A percentile compares a stretch with the other conserved stretches of the same genome.
Evolutionary conservation across 2,888 invertebrate species (phyloP).

Genomic region (Pantelozetes paolii): DNA sequence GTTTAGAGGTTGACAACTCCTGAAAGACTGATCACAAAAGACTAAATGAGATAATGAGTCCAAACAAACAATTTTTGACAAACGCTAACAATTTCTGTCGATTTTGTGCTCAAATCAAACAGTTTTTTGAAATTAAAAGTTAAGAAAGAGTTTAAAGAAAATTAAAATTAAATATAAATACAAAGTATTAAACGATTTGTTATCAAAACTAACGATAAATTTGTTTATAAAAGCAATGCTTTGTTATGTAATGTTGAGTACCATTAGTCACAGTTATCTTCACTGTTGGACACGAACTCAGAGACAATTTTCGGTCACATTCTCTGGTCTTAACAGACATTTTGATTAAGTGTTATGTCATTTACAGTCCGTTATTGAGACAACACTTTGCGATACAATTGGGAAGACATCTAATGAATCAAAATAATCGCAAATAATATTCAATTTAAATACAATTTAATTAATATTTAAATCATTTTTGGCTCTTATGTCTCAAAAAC

Average conservation of each 20-base stretch:
- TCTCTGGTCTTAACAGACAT: neutral
- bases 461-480: too few species aligned
- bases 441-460: neutral
- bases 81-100: slow-evolving; percentile 29
- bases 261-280: slow-evolving; percentile 18
- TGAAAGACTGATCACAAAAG: slow-evolving; percentile 33
- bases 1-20: slow-evolving; percentile 9
- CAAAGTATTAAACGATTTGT: too few species aligned
- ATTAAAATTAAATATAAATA: neutral
- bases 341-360: neutral
- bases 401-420: slow-evolving; percentile 4
- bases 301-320: neutral
- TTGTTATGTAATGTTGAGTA: slow-evolving; percentile 27
- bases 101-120: neutral
- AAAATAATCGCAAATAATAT: slow-evolving; percentile 28
- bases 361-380: slow-evolving; percentile 19
- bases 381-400: slow-evolving; percentile 17
- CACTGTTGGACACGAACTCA: neutral
- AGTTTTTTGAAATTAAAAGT: neutral
- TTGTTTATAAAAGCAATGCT: slow-evolving; percentile 16
- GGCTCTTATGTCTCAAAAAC: too few species aligned
- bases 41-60: slow-evolving; percentile 25
- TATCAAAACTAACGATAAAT: too few species aligned
- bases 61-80: neutral
- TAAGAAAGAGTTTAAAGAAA: neutral